Conservation (phyloP, 2,888 invertebrate genomes). For the Monopis laevigella region DNA sequence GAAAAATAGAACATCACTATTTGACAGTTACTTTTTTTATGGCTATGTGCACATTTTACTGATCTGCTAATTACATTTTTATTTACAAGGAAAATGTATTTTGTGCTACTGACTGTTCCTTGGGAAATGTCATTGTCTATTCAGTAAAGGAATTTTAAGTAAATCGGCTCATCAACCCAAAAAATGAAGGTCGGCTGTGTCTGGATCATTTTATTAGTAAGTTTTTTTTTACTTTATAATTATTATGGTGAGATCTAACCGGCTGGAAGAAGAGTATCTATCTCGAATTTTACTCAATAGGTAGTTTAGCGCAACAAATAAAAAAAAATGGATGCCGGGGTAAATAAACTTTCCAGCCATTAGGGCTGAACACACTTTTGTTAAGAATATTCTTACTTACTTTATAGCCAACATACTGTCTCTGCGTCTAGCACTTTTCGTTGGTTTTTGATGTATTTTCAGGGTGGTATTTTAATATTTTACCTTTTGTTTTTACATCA, state of each 20-base stretch:
- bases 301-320: too few species aligned
- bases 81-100: constrained; percentile 34
- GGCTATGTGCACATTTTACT: too few species aligned
- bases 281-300: too few species aligned
- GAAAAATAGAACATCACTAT: background rate
- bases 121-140: constrained; percentile 62
- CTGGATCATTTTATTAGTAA: constrained; percentile 55
- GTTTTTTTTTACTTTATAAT: constrained; percentile 22
- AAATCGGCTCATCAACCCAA: constrained; percentile 30
- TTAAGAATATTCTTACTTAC: too few species aligned
- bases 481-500: too few species aligned
- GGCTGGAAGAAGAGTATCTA: background rate
- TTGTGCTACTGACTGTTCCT: constrained; percentile 39
- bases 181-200: constrained; percentile 49
- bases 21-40: too few species aligned
- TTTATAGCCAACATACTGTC: too few species aligned
- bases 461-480: too few species aligned
- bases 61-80: too few species aligned
- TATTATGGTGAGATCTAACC: background rate
- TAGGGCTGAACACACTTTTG: too few species aligned
- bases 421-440: too few species aligned
- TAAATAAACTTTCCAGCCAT: background rate
- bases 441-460: too few species aligned
- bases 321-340: background rate
- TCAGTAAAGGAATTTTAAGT: constrained; percentile 44